Base-by-base conservation (phyloP, 2,888 invertebrate genomes). In the Sarcophaga variegata region DNA sequence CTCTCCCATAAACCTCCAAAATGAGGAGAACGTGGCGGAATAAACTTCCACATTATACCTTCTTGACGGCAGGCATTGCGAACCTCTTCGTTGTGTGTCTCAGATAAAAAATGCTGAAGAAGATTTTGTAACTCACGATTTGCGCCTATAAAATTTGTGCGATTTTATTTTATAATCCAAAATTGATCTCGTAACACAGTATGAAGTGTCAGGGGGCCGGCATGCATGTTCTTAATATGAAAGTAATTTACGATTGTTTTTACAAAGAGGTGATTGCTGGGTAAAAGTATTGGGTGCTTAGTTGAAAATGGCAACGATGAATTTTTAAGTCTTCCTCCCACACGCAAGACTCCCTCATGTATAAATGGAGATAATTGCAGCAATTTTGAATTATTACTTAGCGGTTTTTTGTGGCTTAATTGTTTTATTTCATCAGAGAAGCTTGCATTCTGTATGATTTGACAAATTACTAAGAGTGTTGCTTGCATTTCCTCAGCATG, bases 61-160 rank as follows among this genome's bases (percentile, higher is more conserved):
- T n/a, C n/a, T n/a, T n/a, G n/a, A n/a, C n/a, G n/a, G n/a, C n/a
- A n/a, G n/a, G n/a, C n/a, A n/a, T n/a, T n/a, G n/a, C n/a, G n/a
- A n/a, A n/a, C n/a, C n/a, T n/a, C n/a, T n/a, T n/a, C n/a, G n/a
- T n/a, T n/a, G n/a, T n/a, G n/a, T n/a, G n/a, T n/a, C n/a, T n/a
- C n/a, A n/a, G n/a, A n/a, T n/a, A n/a, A n/a, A n/a, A n/a, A n/a
- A n/a, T n/a, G 25, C 5, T 79, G 64, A 17, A 87, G 75, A 11
- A 85, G 47, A 8, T 79, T 78, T 25, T 75, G 63, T 37, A 88
- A 62, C 22, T 85, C 85, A 17, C 77, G 80, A 22, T 79, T 74
- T 2, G 84, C 88, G 27, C 88, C 89, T 6, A 88, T 47, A 66
- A 89, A 88, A 64, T 88, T 83, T 8, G 85, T 85, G 6, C 84